These are phyloP conservation scores for Tragelaphus buxtoni DNA, from an alignment of 2,113 vertebrate genomes.

Conservation along the genomic window DNA sequence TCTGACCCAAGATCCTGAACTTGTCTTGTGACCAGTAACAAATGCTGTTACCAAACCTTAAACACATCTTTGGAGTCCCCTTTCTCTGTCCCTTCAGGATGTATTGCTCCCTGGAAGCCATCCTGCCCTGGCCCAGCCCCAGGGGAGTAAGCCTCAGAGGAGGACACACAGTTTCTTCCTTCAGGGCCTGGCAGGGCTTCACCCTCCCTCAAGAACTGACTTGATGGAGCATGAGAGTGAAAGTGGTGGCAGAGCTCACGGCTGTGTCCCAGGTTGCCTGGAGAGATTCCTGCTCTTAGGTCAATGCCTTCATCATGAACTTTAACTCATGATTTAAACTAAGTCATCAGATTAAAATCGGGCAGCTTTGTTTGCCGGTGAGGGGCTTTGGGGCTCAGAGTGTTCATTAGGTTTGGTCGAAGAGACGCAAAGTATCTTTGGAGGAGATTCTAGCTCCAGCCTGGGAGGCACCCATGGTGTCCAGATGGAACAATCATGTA, in stretches of 20 bases:
- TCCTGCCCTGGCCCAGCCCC: neutral
- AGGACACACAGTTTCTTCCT: neutral
- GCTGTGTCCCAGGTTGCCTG: neutral
- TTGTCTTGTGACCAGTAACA: neutral
- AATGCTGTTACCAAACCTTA: neutral
- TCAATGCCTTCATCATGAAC: neutral
- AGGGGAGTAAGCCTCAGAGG: neutral
- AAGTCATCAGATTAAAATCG: neutral
- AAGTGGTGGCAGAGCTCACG: neutral
- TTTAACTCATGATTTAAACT: neutral
- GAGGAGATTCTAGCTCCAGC: neutral
- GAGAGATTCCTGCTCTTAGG: neutral
- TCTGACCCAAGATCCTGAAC: neutral
- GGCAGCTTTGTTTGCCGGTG: neutral
- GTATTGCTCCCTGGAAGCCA: neutral
- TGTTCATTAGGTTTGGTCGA: neutral
- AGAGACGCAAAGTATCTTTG: neutral
- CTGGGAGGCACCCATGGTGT: fast-evolving
- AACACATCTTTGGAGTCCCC: neutral
- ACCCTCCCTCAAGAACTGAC: neutral
- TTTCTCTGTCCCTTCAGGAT: neutral
- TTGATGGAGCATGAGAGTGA: neutral
- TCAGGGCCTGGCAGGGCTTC: neutral
- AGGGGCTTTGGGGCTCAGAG: neutral
- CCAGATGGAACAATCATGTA: neutral